Percentiles rank a stretch among this genome's conserved stretches.
Conservation (phyloP, 2,888 invertebrate genomes). For the Lasius platythorax region DNA sequence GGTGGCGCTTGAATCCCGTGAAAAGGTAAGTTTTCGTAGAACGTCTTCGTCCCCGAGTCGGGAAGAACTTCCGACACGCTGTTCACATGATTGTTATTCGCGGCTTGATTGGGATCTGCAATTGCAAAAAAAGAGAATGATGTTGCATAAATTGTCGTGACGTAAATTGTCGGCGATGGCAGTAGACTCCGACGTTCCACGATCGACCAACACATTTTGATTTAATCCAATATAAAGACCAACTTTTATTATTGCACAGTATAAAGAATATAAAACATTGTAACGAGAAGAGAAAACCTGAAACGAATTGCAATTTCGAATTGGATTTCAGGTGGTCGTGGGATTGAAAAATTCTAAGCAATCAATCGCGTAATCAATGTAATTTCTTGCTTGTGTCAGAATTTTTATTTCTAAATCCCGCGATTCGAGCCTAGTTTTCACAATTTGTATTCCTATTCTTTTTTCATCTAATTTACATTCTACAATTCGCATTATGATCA, state of each 20-base stretch:
- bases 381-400: background rate
- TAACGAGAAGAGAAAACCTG: conserved; percentile 13
- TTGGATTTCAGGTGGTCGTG: conserved; percentile 8
- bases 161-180: conserved; percentile 13
- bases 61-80: conserved; percentile 90
- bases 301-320: background rate
- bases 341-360: conserved; percentile 10
- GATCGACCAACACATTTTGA: conserved; percentile 35
- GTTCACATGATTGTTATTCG: conserved; percentile 84
- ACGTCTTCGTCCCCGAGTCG: conserved; percentile 93
- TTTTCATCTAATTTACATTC: background rate
- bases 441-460: background rate
- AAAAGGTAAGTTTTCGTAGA: conserved; percentile 98
- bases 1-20: conserved; percentile 97
- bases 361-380: background rate
- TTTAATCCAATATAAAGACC: conserved; percentile 41
- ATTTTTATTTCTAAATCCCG: background rate
- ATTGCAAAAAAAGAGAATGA: conserved; percentile 54
- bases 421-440: background rate
- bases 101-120: conserved; percentile 84
- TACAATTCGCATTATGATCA: background rate
- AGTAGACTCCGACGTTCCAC: conserved; percentile 28
- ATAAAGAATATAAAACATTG: conserved; percentile 19
- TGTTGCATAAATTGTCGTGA: conserved; percentile 10
- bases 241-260: conserved; percentile 8